A percentile compares a stretch with the other conserved stretches of the same genome.
These are phyloP conservation scores for Thryonomys swinderianus DNA, from an alignment of 2,113 vertebrate genomes.

Conservation along the genomic window DNA sequence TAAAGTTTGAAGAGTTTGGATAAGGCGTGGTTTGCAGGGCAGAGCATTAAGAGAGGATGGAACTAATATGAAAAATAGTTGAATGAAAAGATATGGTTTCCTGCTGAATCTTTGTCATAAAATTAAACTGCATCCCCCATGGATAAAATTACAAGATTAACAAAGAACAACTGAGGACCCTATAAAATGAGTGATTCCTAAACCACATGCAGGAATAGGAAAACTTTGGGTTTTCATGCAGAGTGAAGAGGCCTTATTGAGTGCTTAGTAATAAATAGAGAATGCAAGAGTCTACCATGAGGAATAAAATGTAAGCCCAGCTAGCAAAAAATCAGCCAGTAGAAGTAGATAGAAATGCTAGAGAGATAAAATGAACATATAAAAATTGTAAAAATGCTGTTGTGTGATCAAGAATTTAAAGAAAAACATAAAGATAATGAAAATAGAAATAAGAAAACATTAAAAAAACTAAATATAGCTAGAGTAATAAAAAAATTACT, in stretches of 20 bases:
- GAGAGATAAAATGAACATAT: neutral
- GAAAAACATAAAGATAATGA: neutral
- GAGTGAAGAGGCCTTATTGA: neutral
- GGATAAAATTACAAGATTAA: neutral
- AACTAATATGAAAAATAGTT: conserved; percentile 8
- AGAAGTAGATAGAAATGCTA: conserved; percentile 41
- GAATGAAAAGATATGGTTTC: neutral
- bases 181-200: neutral
- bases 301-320: neutral
- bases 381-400: conserved; percentile 12
- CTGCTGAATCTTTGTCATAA: neutral
- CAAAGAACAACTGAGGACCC: neutral
- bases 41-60: neutral
- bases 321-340: neutral
- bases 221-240: conserved; percentile 8
- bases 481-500: neutral
- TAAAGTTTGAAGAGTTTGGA: neutral
- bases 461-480: neutral
- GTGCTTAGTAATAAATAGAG: neutral
- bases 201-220: neutral
- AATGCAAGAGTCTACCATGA: neutral
- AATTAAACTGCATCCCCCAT: neutral
- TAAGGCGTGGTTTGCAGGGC: neutral
- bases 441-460: conserved; percentile 15
- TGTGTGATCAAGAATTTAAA: neutral